Evolutionary conservation across 2,113 vertebrate species (phyloP).

Genomic region (Podarcis muralis): DNA sequence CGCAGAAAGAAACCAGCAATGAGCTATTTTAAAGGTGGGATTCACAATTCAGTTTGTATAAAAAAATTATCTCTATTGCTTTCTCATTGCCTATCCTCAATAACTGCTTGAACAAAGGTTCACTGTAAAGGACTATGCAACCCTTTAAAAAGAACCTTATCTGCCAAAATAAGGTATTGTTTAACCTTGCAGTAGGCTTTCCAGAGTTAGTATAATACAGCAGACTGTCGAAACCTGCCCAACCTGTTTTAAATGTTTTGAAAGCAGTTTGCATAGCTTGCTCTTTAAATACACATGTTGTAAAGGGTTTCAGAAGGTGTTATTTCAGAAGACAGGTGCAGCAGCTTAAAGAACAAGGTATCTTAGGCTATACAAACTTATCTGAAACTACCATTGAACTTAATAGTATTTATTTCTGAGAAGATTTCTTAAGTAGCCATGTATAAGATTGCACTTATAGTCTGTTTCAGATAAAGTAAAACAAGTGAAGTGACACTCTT

Average conservation of each 20-base stretch:
- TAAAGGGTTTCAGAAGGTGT: constrained; percentile 14
- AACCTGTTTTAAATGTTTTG: constrained; percentile 47
- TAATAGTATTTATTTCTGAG: neutral
- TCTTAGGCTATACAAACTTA: neutral
- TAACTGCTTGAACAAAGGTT: constrained; percentile 38
- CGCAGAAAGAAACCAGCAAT: neutral
- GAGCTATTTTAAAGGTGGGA: neutral
- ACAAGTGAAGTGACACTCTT: neutral
- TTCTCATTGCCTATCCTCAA: neutral
- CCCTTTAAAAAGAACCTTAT: constrained; percentile 34
- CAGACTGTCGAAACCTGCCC: constrained; percentile 50
- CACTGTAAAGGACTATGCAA: constrained; percentile 39
- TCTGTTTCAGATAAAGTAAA: neutral
- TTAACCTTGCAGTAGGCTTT: constrained; percentile 46
- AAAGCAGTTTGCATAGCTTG: constrained; percentile 38
- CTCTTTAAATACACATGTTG: neutral
- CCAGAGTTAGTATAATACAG: constrained; percentile 40
- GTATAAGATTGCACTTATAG: neutral
- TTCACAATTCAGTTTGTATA: constrained; percentile 21
- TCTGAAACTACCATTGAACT: neutral
- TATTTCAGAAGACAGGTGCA: constrained; percentile 9
- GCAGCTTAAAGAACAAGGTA: constrained; percentile 1
- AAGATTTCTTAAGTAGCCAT: neutral
- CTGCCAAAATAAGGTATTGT: constrained; percentile 34
- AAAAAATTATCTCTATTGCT: neutral